Evolutionary conservation across 2,888 invertebrate genomes (phyloP).

Genomic region (Bimastos eiseni): DNA sequence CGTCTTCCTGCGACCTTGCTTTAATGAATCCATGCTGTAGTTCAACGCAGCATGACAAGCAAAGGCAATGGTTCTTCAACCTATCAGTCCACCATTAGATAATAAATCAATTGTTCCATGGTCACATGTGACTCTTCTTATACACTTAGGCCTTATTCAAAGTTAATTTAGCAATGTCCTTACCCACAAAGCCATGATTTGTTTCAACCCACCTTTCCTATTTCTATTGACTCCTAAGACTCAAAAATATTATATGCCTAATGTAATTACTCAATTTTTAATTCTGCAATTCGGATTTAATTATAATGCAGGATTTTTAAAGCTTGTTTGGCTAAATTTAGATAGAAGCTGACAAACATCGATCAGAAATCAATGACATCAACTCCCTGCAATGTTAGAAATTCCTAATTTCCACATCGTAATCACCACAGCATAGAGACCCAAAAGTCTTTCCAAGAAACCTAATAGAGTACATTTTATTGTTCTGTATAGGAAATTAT

Average conservation of each 20-base stretch:
- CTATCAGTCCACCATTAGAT: no score
- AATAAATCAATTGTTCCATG: no score
- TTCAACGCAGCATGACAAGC: not conserved
- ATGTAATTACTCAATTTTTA: not conserved
- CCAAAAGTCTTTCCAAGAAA: no score
- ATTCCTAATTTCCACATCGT: not conserved
- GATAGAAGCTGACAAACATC: not conserved
- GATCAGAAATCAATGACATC: not conserved
- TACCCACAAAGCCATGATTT: no score
- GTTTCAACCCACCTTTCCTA: no score
- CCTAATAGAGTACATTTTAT: not conserved
- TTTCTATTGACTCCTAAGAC: no score
- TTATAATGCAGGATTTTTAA: not conserved
- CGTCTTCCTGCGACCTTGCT: no score
- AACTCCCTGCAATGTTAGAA: not conserved
- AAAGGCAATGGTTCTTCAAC: not conserved
- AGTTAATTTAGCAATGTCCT: no score
- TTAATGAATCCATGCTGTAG: no score
- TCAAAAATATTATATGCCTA: not conserved
- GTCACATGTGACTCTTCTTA: no score
- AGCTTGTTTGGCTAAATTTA: not conserved
- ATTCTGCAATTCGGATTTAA: not conserved
- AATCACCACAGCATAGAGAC: no score
- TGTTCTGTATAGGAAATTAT: slow-evolving; percentile 69
- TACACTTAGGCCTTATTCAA: no score